Evolutionary conservation across 1,140 invertebrate species (phyloP).

Genomic region (Drosophila lacteicornis): DNA sequence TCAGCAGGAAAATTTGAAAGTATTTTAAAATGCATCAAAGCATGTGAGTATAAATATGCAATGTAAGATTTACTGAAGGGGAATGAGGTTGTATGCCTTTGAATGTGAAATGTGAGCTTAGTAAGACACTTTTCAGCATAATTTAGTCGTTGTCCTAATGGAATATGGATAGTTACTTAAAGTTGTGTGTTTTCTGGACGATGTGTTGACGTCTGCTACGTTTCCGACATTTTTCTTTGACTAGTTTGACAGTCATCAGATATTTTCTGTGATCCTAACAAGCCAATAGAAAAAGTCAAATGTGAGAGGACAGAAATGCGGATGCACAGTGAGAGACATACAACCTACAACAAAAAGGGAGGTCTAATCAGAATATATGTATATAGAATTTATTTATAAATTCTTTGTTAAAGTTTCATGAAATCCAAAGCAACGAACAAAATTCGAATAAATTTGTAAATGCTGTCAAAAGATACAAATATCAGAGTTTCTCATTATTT

Average conservation of each 20-base stretch:
- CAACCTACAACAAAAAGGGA: too few relatives aligned
- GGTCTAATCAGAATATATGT: too few relatives aligned
- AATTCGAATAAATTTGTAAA: too few relatives aligned
- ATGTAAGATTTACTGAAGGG: conserved; percentile 29
- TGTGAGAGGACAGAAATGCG: too few relatives aligned
- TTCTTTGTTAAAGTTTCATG: too few relatives aligned
- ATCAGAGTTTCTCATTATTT: too few relatives aligned
- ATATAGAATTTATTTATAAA: too few relatives aligned
- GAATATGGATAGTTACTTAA: not conserved
- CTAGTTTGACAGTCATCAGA: conserved; percentile 31
- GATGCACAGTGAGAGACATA: too few relatives aligned
- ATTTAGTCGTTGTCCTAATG: not conserved
- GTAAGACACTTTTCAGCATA: not conserved
- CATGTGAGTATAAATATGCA: conserved; percentile 47
- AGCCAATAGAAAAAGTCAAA: too few relatives aligned
- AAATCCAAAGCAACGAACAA: too few relatives aligned
- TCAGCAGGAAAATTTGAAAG: conserved; percentile 37
- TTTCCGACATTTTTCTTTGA: conserved; percentile 7
- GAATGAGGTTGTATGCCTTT: conserved; percentile 3
- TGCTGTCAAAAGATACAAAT: too few relatives aligned
- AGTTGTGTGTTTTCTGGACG: not conserved
- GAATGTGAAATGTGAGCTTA: not conserved
- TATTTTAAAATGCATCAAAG: conserved; percentile 38
- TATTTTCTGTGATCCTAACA: conserved; percentile 2
- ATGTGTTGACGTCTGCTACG: not conserved